Evolutionary conservation across 2,888 invertebrate species (phyloP).

Genomic region (Schizaphis graminum): DNA sequence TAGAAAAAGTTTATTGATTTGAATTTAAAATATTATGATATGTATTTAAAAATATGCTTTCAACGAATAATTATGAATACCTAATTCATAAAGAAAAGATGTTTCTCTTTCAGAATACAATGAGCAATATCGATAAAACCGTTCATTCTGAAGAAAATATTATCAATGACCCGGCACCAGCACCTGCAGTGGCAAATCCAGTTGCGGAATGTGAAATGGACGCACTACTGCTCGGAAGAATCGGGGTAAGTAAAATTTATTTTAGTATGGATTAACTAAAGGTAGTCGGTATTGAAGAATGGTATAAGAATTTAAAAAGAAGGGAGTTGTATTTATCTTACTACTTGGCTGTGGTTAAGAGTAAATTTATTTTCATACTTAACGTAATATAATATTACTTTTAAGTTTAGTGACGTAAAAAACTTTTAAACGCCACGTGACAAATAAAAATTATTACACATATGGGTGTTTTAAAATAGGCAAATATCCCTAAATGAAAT

Average conservation of each 20-base stretch:
- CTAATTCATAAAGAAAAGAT: neutral
- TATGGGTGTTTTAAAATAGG: neutral
- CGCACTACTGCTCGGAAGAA: constrained; percentile 81
- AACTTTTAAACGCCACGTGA: neutral
- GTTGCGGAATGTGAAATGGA: constrained; percentile 84
- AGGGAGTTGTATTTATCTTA: neutral
- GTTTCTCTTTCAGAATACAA: constrained; percentile 39
- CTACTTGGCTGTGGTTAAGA: neutral
- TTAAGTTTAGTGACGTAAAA: neutral
- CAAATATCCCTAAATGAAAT: neutral
- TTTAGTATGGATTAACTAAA: neutral
- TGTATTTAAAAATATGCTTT: neutral
- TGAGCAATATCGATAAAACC: constrained; percentile 51
- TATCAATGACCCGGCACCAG: constrained; percentile 57
- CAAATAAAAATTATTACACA: neutral
- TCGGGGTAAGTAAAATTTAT: constrained; percentile 78
- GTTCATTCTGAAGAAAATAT: constrained; percentile 45
- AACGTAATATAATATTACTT: neutral
- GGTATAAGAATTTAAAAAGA: neutral
- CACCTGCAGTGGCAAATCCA: constrained; percentile 71
- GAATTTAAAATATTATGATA: neutral
- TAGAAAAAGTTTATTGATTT: neutral
- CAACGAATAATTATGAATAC: neutral
- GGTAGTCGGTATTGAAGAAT: neutral
- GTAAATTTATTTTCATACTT: neutral